Base-by-base conservation (phyloP, 2,888 invertebrate genomes). In the Cheilosia vulpina region DNA sequence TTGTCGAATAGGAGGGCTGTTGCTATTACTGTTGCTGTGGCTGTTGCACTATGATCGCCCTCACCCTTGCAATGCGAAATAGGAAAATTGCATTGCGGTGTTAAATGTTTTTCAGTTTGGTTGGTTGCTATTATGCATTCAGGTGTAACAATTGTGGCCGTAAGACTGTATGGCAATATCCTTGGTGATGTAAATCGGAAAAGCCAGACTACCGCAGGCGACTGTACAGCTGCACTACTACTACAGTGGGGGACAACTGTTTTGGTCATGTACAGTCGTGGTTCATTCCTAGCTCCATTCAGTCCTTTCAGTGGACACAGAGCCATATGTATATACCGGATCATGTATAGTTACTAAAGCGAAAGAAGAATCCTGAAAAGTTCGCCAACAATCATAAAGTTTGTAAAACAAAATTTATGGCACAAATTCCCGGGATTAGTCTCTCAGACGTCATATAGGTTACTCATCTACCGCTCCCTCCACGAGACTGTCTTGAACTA, bases 101-200 rank as follows among this genome's bases (percentile, higher is more conserved):
- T 68, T 85, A 81, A 77, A 81, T 75, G 69, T 45, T 69, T 84
- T 84, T 21, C 47, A 24, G 65, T 76, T 19, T 53, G 13, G 65
- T 52, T 57, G 78, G 76, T 81, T 85, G 60, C 68, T 24, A 85
- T 85, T 81, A n/a, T n/a, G 76, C 81, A 81, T 72, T 72, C 85
- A 85, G 81, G 85, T 85, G 85, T 81, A 77, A 85, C 81, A 81
- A 81, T 81, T 85, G 68, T 58, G 57, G 63, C 63, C 41, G 58
- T 68, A 81, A 72, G 81, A 81, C 62, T 75, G 69, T 80, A 41
- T 52, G 57, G 81, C 53, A 45, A 77, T 81, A 77, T 81, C 57
- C 52, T 78, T 81, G 69, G 66, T 52, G 53, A 76, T 62, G 71
- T 72, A 66, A 65, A 75, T n/a, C 38, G 66, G 38, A 53, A 62